phyloP scores from a whole-genome alignment of 30 jellyfish, hydroid and myxozoan species.

The Rhopilema esculentum region DNA sequence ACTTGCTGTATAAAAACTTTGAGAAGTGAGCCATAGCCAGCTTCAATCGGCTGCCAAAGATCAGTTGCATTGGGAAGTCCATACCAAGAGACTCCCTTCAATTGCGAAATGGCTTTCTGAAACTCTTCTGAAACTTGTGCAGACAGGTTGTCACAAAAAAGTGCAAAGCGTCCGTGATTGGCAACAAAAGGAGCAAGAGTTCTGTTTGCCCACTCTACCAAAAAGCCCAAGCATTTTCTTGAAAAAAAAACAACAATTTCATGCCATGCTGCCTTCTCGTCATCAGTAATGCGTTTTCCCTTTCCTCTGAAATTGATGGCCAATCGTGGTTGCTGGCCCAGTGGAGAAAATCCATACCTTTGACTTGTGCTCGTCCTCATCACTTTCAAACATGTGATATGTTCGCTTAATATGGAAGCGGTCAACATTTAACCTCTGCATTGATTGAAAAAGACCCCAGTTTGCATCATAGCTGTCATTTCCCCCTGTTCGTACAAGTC shows the following conservation, averaged over 20 bases:
- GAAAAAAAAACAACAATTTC: constrained; percentile 60
- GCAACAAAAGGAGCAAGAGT: constrained; percentile 14
- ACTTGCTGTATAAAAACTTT: constrained; percentile 22
- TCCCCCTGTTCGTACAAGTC: constrained; percentile 44
- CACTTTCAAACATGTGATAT: constrained; percentile 32
- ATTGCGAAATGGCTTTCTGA: constrained; percentile 14
- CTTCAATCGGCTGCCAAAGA: constrained; percentile 72
- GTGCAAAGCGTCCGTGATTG: constrained; percentile 12
- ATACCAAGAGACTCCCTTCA: constrained; percentile 49
- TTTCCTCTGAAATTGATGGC: constrained; percentile 68
- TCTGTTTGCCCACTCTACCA: constrained; percentile 39
- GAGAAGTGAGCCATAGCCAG: constrained; percentile 47
- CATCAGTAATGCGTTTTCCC: constrained; percentile 67
- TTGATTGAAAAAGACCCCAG: constrained; percentile 64
- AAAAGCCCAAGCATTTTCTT: constrained; percentile 54
- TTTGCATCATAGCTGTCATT: constrained; percentile 32
- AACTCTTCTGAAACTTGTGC: constrained; percentile 38
- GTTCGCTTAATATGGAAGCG: constrained; percentile 20
- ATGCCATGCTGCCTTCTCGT: constrained; percentile 74
- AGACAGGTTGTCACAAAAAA: constrained; percentile 19
- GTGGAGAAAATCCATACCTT: constrained; percentile 53
- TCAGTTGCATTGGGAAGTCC: constrained; percentile 76
- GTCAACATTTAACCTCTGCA: constrained; percentile 58
- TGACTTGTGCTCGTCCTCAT: constrained; percentile 15
- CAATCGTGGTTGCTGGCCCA: constrained; percentile 68